phyloP scores from a whole-genome alignment of 2,113 vertebrate species.

The Albula glossodonta region DNA sequence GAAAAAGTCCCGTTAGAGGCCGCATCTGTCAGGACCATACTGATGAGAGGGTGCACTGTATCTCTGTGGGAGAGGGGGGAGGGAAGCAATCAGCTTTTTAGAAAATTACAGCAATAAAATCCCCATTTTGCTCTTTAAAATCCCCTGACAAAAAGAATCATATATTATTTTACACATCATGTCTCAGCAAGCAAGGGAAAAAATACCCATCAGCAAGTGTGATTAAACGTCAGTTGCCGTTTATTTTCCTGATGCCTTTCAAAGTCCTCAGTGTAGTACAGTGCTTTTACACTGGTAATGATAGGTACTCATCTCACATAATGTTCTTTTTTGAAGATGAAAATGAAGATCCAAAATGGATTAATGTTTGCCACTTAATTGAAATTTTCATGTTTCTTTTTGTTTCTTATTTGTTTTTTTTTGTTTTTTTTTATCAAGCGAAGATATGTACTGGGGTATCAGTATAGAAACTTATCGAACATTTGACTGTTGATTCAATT shows the following conservation, averaged over 20 bases:
- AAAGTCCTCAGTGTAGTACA: not conserved
- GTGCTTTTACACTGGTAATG: not conserved
- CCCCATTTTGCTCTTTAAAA: slow-evolving; percentile 11
- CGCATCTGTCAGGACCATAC: slow-evolving; percentile 42
- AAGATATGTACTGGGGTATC: no score
- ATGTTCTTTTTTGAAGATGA: no score
- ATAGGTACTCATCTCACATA: not conserved
- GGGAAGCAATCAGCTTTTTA: slow-evolving; percentile 8
- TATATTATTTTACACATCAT: slow-evolving; percentile 4
- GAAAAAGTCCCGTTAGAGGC: slow-evolving; percentile 40
- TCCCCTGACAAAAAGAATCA: not conserved
- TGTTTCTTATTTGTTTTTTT: no score
- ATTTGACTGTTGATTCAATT: no score
- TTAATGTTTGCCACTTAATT: no score
- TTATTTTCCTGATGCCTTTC: not conserved
- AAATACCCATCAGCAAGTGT: not conserved
- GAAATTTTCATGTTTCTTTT: no score
- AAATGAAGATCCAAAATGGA: no score
- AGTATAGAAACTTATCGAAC: no score
- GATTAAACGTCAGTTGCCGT: not conserved
- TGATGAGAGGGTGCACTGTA: slow-evolving; percentile 42
- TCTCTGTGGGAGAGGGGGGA: not conserved
- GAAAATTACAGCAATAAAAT: slow-evolving; percentile 28
- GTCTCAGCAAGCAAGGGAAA: not conserved
- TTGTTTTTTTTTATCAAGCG: no score